Evolutionary conservation across 2,113 vertebrate species (phyloP), one percentile per base, ranked within the genome.

Genomic region (Lonchura striata): DNA sequence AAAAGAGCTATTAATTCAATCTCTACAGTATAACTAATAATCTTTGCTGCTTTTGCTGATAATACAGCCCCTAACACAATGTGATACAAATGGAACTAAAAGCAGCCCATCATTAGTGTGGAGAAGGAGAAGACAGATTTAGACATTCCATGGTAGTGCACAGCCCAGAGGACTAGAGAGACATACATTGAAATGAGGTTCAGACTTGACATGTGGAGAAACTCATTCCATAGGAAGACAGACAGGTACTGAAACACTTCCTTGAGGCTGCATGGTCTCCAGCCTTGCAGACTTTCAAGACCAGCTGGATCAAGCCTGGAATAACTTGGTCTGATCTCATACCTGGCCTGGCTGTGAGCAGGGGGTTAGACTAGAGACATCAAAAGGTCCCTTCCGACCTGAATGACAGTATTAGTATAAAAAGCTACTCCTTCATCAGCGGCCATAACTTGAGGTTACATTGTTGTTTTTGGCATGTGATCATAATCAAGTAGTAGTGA

Each of bases 391-490:
- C 47, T 57, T 71, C 23, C 18, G n/a, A 56, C 42, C 20, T 52
- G 23, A 65, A 56, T 1, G 5, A 44, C 28, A 41, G 8, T 33
- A 33, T 39, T 33, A 33, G 13, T 27, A 68, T 17, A 27, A 47
- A 68, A 47, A 39, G 6, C 10, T 33, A 17, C 21, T 56, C 13
- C 28, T 57, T 56, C 14, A 56, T 33, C 22, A 66, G 20, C 25
- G 16, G 20, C 16, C 52, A 42, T 49, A 15, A 25, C 17, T 42
- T 42, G 42, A n/a, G 0, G 0, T 24, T 21, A 24, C 5, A 56
- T 5, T 2, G 0, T 9, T 42, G 7, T 8, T 85, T 68, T 42
- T n/a, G 9, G 1, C 6, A 52, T 2, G 7, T 1, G 1, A 13
- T 74, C 44, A 39, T 59, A 49, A 61, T 78, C 52, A n/a, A n/a